These are phyloP conservation scores for Meta bourneti DNA, from an alignment of 2,888 invertebrate genomes.

Conservation along the genomic window DNA sequence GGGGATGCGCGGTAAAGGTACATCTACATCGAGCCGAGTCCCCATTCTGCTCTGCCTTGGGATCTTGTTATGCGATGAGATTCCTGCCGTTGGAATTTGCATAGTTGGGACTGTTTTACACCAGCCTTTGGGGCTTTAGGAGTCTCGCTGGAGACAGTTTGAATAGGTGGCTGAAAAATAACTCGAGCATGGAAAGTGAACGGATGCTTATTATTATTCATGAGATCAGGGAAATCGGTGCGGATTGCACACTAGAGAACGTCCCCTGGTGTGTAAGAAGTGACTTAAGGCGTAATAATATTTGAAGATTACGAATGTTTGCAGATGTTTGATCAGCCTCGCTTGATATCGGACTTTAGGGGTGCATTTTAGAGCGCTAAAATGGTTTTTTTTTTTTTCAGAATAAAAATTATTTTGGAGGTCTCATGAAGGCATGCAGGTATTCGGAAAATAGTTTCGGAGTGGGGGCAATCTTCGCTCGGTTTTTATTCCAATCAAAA, in stretches of 20 bases:
- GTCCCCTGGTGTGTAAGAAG: conserved; percentile 34
- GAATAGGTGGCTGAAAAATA: conserved; percentile 12
- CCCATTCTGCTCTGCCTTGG: background rate
- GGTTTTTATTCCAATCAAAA: no score
- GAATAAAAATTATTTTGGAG: no score
- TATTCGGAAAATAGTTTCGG: no score
- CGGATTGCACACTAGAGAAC: background rate
- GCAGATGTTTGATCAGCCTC: conserved; percentile 27
- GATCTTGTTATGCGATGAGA: background rate
- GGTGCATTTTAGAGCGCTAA: background rate
- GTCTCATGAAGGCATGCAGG: no score
- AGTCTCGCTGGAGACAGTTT: background rate
- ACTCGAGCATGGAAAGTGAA: background rate
- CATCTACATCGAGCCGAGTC: background rate
- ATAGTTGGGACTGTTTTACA: conserved; percentile 49
- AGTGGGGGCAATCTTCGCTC: no score
- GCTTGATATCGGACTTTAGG: background rate
- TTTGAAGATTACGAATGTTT: conserved; percentile 36
- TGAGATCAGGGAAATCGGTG: conserved; percentile 55
- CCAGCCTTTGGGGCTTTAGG: background rate
- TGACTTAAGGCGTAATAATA: conserved; percentile 31
- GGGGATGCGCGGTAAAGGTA: conserved; percentile 17
- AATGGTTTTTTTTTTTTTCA: no score
- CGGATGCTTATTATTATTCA: conserved; percentile 58
- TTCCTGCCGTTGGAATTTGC: conserved; percentile 19